These are phyloP conservation scores for Leucophenga varia DNA, from an alignment of 1,140 invertebrate species.

Conservation along the genomic window DNA sequence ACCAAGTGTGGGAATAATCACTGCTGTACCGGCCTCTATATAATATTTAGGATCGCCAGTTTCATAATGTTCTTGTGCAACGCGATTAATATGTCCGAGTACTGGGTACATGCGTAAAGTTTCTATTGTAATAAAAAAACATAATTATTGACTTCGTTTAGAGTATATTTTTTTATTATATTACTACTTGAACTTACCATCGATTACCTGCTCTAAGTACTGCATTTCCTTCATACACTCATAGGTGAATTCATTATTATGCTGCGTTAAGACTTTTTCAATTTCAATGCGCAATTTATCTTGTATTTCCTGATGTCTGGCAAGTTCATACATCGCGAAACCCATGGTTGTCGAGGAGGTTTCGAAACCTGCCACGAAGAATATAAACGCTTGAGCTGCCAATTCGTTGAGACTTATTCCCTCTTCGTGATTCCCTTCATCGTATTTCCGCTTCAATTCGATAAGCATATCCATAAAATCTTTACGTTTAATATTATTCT, in stretches of 20 bases:
- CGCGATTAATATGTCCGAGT: conserved; percentile 30
- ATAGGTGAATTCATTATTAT: conserved; percentile 48
- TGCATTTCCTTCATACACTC: conserved; percentile 61
- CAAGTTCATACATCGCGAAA: conserved; percentile 62
- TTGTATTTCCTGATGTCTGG: conserved; percentile 63
- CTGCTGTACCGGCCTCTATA: conserved; percentile 58
- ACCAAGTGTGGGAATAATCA: conserved; percentile 60
- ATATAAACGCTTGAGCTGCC: conserved; percentile 33
- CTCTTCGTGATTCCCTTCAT: conserved; percentile 17
- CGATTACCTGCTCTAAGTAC: conserved; percentile 64
- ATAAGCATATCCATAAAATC: conserved; percentile 54
- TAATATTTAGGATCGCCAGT: conserved; percentile 54
- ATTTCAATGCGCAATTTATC: conserved; percentile 62
- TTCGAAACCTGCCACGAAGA: conserved; percentile 59
- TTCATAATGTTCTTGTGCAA: conserved; percentile 56
- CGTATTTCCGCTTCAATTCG: conserved; percentile 42
- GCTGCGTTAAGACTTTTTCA: conserved; percentile 43
- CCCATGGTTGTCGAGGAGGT: conserved; percentile 60
- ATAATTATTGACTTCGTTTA: neutral
- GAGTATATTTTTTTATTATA: conserved; percentile 51
- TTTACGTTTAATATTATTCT: conserved; percentile 44
- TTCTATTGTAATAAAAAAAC: no score
- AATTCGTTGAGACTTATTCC: conserved; percentile 30
- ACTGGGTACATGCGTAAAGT: conserved; percentile 54
- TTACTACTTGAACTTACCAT: conserved; percentile 45